Conservation (phyloP, 2,113 vertebrate species). For the Ahaetulla prasina region DNA sequence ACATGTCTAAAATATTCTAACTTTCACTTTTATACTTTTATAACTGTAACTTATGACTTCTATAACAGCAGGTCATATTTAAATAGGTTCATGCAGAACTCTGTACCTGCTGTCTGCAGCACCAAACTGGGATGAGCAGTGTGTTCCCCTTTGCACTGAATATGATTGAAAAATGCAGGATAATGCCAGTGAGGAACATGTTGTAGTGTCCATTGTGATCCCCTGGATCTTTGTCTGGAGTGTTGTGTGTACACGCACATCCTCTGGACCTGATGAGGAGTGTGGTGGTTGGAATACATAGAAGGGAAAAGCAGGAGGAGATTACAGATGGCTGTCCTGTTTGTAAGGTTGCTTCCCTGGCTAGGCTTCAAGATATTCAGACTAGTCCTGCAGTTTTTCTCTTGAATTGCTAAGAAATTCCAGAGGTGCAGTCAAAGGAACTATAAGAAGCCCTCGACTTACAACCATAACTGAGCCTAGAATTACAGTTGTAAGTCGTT, state of each 20-base stretch:
- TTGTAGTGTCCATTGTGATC: neutral
- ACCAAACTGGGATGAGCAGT: neutral
- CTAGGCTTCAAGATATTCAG: neutral
- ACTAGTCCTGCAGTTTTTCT: neutral
- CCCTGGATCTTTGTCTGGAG: neutral
- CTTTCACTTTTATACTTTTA: too few species aligned
- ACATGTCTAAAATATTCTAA: too few species aligned
- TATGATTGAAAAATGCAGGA: neutral
- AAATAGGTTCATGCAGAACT: neutral
- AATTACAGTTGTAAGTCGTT: too few species aligned
- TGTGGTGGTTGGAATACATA: neutral
- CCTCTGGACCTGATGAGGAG: neutral
- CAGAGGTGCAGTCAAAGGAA: neutral
- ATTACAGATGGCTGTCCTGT: neutral
- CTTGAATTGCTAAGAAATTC: neutral
- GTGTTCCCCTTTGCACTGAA: neutral
- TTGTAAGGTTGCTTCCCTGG: neutral
- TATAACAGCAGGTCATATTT: neutral
- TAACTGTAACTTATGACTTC: neutral
- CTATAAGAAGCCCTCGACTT: too few species aligned
- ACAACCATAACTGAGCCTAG: too few species aligned
- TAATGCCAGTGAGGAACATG: neutral
- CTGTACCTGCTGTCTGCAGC: neutral
- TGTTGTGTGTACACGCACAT: neutral
- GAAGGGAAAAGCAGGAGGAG: neutral